A percentile compares a stretch with the other conserved stretches of the same genome.
Evolutionary conservation across 2,797 vertebrate species (phyloP).

Genomic region (Sebastes iracundus): DNA sequence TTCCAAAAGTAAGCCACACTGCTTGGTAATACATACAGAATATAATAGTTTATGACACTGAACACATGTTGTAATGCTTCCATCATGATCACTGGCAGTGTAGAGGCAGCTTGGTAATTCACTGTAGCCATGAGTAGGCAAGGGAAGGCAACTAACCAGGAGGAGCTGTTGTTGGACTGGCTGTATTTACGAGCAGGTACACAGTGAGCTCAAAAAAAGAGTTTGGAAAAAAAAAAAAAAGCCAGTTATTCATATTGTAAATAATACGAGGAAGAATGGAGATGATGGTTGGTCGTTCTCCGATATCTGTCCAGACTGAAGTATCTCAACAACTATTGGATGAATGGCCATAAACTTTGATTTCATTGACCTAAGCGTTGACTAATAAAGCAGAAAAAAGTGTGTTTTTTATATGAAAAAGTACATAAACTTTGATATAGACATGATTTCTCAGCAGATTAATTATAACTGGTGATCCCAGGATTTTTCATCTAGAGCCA

Average conservation of each 20-base stretch:
- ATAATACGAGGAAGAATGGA: not conserved
- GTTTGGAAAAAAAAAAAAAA: not conserved
- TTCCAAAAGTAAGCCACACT: not conserved
- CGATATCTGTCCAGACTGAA: not conserved
- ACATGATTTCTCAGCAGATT: not conserved
- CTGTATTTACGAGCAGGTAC: not conserved
- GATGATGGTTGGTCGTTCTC: not conserved
- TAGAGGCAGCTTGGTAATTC: not conserved
- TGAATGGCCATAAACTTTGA: not conserved
- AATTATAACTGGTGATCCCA: not conserved
- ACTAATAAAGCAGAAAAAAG: no score
- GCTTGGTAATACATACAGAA: not conserved
- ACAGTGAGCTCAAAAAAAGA: not conserved
- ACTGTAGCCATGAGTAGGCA: not conserved
- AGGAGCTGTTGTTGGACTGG: not conserved
- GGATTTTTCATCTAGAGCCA: not conserved
- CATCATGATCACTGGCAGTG: not conserved
- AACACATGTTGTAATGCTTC: not conserved
- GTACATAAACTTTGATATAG: not conserved
- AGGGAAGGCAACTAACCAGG: not conserved
- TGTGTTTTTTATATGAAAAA: no score
- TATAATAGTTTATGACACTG: not conserved
- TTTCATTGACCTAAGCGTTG: no score
- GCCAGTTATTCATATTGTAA: not conserved
- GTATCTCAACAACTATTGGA: not conserved